Percentiles rank a stretch among this genome's conserved stretches.
Evolutionary conservation across 1,140 invertebrate genomes (phyloP).

Genomic region (Copidosoma floridanum): DNA sequence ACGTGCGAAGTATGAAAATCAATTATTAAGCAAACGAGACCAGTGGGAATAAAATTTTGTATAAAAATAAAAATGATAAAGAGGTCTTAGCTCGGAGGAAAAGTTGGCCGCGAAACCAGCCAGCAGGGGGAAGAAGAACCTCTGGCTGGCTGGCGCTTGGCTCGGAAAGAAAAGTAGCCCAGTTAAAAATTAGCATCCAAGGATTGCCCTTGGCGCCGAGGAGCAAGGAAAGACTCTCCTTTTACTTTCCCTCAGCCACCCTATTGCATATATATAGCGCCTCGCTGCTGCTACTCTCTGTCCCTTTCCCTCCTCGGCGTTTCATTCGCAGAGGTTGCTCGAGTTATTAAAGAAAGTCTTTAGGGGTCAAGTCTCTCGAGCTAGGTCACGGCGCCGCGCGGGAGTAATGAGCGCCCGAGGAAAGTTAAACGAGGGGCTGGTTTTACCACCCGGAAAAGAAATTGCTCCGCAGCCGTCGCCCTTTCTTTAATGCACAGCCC

Average conservation of each 20-base stretch:
- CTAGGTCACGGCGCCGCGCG: conserved; percentile 51
- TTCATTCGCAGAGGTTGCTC: background rate
- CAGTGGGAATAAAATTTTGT: too few relatives aligned
- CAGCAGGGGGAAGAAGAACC: conserved; percentile 39
- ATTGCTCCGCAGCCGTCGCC: conserved; percentile 44
- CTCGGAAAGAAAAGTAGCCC: conserved; percentile 50
- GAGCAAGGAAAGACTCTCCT: too few relatives aligned
- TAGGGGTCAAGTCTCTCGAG: conserved; percentile 50
- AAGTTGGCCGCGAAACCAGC: too few relatives aligned
- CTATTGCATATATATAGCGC: conserved; percentile 11
- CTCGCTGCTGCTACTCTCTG: conserved; percentile 16
- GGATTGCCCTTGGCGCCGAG: conserved; percentile 53
- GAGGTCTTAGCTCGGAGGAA: too few relatives aligned
- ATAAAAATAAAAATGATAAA: background rate
- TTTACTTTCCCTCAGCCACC: conserved; percentile 32
- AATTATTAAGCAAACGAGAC: too few relatives aligned
- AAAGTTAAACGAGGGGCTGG: conserved; percentile 56
- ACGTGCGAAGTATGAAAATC: too few relatives aligned
- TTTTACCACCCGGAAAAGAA: conserved; percentile 52
- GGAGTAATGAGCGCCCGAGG: conserved; percentile 53
- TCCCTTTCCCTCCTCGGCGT: conserved; percentile 37
- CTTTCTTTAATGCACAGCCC: background rate
- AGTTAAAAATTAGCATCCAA: conserved; percentile 55
- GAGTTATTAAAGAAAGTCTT: conserved; percentile 52
- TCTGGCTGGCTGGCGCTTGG: conserved; percentile 43